Evolutionary conservation across 2,113 vertebrate species (phyloP).

Genomic region (Thomomys bottae): DNA sequence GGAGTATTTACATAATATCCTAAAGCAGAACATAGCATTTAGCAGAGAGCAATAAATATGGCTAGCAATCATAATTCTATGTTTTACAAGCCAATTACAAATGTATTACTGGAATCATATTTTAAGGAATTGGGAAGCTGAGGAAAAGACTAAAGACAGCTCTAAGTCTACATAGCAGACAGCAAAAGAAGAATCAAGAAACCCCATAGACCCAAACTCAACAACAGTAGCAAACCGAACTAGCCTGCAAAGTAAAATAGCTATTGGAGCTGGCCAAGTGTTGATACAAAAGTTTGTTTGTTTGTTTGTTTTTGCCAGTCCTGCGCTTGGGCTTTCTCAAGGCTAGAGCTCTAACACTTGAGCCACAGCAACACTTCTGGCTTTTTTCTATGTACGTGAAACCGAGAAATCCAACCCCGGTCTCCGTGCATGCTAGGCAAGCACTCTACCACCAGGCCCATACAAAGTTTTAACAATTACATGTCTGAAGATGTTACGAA

Average conservation of each 20-base stretch:
- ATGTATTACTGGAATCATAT: slow-evolving; percentile 6
- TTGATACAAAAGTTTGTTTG: too few species aligned
- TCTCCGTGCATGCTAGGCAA: too few species aligned
- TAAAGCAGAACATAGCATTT: background rate
- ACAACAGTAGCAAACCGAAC: background rate
- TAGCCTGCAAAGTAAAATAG: background rate
- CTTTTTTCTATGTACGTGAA: too few species aligned
- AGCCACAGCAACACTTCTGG: too few species aligned
- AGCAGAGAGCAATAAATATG: background rate
- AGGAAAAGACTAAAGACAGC: background rate
- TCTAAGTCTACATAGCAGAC: background rate
- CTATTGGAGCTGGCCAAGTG: background rate
- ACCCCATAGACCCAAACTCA: background rate
- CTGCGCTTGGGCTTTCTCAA: too few species aligned
- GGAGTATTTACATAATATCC: background rate
- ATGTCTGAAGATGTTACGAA: background rate
- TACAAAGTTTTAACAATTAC: background rate
- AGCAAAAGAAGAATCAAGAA: background rate
- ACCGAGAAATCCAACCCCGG: too few species aligned
- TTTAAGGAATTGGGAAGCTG: background rate
- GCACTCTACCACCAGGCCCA: too few species aligned
- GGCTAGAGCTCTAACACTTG: too few species aligned
- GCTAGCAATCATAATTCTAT: background rate
- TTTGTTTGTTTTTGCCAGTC: too few species aligned
- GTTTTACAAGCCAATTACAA: background rate